Conservation (phyloP, 2,797 vertebrate species). For the Manis javanica region DNA sequence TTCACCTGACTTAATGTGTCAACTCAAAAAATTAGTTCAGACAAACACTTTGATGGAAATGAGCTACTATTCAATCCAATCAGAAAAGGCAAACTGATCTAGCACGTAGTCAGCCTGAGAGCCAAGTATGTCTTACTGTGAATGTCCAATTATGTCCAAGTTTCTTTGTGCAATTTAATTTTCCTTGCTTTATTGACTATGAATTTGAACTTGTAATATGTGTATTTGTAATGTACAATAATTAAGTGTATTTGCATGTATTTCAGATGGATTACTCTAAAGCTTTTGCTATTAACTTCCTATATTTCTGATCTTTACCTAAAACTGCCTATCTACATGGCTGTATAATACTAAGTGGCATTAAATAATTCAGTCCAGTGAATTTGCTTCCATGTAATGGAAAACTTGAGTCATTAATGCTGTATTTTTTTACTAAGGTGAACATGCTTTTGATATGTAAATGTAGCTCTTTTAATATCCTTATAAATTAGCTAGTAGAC, state of each 20-base stretch:
- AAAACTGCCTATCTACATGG: neutral
- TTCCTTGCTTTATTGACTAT: neutral
- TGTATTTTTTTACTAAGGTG: neutral
- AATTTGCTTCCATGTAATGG: neutral
- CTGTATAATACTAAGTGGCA: neutral
- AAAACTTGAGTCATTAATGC: neutral
- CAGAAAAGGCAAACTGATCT: neutral
- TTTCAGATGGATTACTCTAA: neutral
- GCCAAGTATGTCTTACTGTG: neutral
- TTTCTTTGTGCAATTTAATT: neutral
- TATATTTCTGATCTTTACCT: slow-evolving; percentile 17
- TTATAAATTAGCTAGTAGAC: neutral
- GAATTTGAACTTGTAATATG: neutral
- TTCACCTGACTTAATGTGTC: neutral
- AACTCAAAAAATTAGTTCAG: neutral
- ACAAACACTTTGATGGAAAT: neutral
- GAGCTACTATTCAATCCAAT: neutral
- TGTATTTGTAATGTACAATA: neutral
- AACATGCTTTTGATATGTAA: slow-evolving; percentile 42
- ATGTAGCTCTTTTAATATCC: neutral
- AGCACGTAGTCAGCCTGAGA: neutral
- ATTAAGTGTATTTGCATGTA: neutral
- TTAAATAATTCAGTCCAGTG: slow-evolving; percentile 36
- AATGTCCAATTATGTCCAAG: neutral
- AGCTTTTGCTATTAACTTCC: neutral